Base-by-base conservation (phyloP, 2,888 invertebrate species). In the Exocentrus adspersus region DNA sequence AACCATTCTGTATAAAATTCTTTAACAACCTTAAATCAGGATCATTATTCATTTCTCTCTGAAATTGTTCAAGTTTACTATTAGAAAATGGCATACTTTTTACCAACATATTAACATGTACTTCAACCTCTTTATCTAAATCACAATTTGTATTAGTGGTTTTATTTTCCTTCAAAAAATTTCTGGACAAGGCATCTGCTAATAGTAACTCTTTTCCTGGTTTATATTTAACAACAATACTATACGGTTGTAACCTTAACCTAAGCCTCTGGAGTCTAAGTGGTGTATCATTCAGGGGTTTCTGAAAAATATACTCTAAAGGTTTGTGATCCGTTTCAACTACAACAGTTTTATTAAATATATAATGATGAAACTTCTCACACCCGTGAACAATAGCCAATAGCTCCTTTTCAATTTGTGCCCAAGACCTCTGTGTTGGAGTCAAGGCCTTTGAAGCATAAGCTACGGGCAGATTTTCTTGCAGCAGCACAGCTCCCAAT, bases 171-270 rank as follows among this genome's bases (percentile, higher is more conserved):
- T n/a, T n/a, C n/a, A n/a, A n/a, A n/a, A n/a, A 28, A 28, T 28
- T 7, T 28, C 59, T 2, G 10, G 60, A 66, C 7, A 67, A 51
- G 9, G 66, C 53, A 48, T 69, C 69, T 10, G 66, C 69, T 12
- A 69, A 16, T 1, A 60, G 43, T 9, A 67, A 16, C 10, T 64
- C 41, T 52, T 65, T 69, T 2, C 65, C 72, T 42, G 60, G 64
- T 64, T 65, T 68, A 52, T 67, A 70, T 46, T 46, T 46, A 30
- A 65, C 50, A 14, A 63, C 41, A 19, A 70, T 57, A 48, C 68
- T 60, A 62, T 67, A 70, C 51, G 60, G 64, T 64, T 67, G 66
- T 48, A 57, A n/a, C 2, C 45, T n/a, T 6, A 56, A 19, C 24
- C 42, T 2, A 45, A 68, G 48, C 32, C 60, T 45, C 50, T 67